A percentile compares a stretch with the other conserved stretches of the same genome.
Conservation (phyloP, 2,797 vertebrate species). For the Labeo calbasu region DNA sequence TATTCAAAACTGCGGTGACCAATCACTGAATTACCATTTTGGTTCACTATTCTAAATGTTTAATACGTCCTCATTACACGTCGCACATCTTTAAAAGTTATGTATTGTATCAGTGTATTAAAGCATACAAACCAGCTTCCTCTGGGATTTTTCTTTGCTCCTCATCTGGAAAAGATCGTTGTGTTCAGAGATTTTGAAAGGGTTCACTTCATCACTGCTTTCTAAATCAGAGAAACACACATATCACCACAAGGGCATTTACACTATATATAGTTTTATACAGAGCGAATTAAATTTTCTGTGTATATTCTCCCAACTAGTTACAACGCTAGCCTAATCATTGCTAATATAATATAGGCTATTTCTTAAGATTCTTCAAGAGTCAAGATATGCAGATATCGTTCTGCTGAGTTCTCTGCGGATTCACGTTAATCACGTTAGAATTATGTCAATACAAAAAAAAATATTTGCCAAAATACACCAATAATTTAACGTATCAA, state of each 20-base stretch:
- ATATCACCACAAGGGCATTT: constrained; percentile 50
- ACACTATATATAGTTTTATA: constrained; percentile 60
- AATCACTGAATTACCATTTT: neutral
- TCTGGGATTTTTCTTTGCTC: constrained; percentile 72
- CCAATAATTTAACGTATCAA: neutral
- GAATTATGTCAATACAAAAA: neutral
- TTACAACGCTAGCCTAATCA: neutral
- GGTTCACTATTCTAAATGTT: neutral
- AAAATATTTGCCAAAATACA: neutral
- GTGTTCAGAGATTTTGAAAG: constrained; percentile 81
- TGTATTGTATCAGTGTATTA: neutral
- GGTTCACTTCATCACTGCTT: constrained; percentile 68
- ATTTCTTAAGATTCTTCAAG: neutral
- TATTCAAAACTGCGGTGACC: neutral
- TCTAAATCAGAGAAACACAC: constrained; percentile 16
- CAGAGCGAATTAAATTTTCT: neutral
- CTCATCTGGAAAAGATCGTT: constrained; percentile 75
- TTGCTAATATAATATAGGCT: neutral
- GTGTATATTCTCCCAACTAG: neutral
- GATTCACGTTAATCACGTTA: neutral
- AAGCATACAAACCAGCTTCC: constrained; percentile 69
- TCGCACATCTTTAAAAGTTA: neutral
- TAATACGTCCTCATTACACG: neutral
- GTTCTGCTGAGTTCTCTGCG: neutral
- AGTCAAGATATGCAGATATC: neutral